Base-by-base conservation (phyloP, 1,140 invertebrate species). In the Neodiprion pinetum region DNA sequence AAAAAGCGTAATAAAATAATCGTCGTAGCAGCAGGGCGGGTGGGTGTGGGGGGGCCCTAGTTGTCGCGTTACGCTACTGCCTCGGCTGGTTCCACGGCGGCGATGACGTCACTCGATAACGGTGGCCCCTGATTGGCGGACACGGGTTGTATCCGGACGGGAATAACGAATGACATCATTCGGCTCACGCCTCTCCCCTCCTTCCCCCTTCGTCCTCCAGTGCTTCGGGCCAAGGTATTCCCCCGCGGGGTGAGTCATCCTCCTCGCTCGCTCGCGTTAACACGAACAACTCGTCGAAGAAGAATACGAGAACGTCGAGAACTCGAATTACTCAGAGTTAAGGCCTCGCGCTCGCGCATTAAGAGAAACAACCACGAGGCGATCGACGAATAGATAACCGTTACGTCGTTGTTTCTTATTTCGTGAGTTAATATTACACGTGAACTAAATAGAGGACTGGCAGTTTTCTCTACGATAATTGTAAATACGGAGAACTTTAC, bases 211-310 rank as follows among this genome's bases (percentile, higher is more conserved):
- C 21, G 23, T 11, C 73, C 73, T 74, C 1, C 10, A 11, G 1
- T 61, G 40, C 40, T 11, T 7, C 67, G 12, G 67, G 7, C 47
- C 72, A 78, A 86, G 85, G 84, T 86, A 85, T 87, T 87, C 84
- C 86, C 86, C 82, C 83, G 79, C 82, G 80, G 75, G 76, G 85
- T 87, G 86, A 87, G 81, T 87, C 86, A 87, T 86, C 85, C 47
- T 65, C 50, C 65, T 74, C 71, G 71, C 53, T 61, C 40, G 48
- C 47, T 72, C 71, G 47, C 50, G 71, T n/a, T 72, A 65, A 61
- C 71, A 48, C 48, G 48, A 48, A 61, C 7, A 84, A 80, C 80
- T 84, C 84, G 73, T 67, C 68, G 75, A 80, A 81, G 83, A 82
- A 83, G 84, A 73, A 78, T 80, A 75, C 72, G 79, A 80, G 75